Base-by-base conservation (phyloP, 2,888 invertebrate species). In the Colletes collaris region DNA sequence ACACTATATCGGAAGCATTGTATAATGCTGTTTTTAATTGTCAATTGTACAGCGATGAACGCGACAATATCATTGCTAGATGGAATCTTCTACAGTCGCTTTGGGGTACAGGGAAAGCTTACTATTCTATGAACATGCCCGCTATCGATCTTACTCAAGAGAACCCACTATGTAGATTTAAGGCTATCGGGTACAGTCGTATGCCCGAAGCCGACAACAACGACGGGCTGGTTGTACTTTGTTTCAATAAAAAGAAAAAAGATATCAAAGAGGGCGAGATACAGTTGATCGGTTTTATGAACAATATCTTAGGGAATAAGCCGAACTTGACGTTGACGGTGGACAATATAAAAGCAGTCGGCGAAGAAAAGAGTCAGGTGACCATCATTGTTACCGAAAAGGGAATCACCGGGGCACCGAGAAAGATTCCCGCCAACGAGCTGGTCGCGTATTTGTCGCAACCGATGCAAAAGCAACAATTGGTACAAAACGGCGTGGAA, bases 81-180 rank as follows among this genome's bases (percentile, higher is more conserved):
- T 98, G 98, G 97, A 99, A 99, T 93, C 96, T 98, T 89, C 94
- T 99, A 64, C 99, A 99, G 93, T 97, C 97, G 0, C 95, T 96
- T 81, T 97, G 97, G 97, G 98, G 97, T 19, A 95, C 95, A 13
- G 98, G 98, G 4, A 96, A 96, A 92, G 96, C 96, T 0, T 98
- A 96, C 91, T 98, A 97, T 92, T 96, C 95, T 50, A 95, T 96
- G 67, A 96, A 95, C 85, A 96, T 96, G 6, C 96, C 95, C 1
- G 96, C 98, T 0, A 95, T 98, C 6, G 97, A 97, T 71, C 96
- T 98, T 83, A 97, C 96, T 63, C 96, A 97, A 71, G 96, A 97
- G 89, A 99, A 99, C 93, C 97, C 97, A 0, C 95, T 98, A 65
- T 99, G 98, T 90, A 95, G 98, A 58, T 98, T 99, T 92, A 99